Percentiles rank a stretch among this genome's conserved stretches.
These are phyloP conservation scores for Pseudomyrmex dendroicus DNA, from an alignment of 1,140 invertebrate genomes.

Conservation along the genomic window DNA sequence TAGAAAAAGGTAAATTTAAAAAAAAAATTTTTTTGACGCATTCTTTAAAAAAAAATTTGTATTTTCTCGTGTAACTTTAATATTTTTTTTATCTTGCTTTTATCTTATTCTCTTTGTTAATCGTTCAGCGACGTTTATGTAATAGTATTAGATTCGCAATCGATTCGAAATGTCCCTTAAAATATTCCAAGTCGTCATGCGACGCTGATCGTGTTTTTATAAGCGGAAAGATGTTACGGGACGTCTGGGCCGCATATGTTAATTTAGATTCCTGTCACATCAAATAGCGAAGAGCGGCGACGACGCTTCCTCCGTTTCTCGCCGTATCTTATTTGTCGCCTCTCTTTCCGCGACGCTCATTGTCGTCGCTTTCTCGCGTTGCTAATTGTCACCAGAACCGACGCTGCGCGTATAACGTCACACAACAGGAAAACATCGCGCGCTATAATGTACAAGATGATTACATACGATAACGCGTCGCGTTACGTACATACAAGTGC, in stretches of 20 bases:
- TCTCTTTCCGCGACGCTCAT: constrained; percentile 57
- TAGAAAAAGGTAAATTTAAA: not conserved
- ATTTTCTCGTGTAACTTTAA: no score
- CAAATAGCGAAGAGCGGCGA: constrained; percentile 31
- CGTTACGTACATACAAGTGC: not conserved
- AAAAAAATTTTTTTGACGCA: no score
- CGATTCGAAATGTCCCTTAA: not conserved
- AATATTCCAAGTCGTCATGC: no score
- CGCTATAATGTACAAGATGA: not conserved
- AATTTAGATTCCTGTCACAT: constrained; percentile 63
- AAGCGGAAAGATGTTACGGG: constrained; percentile 14
- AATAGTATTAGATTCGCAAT: constrained; percentile 7
- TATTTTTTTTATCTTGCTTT: not conserved
- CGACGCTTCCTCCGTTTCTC: constrained; percentile 41
- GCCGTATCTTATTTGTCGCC: constrained; percentile 54
- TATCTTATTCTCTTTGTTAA: not conserved
- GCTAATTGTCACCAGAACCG: constrained; percentile 41
- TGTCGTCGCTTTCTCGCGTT: constrained; percentile 67
- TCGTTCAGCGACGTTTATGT: not conserved
- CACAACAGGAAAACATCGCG: not conserved
- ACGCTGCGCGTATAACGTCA: constrained; percentile 3
- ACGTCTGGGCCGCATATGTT: constrained; percentile 21
- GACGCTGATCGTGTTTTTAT: not conserved
- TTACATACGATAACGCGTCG: not conserved
- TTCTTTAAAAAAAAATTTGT: no score